Evolutionary conservation across 2,888 invertebrate genomes (phyloP).

Genomic region (Drosophila fungiperda): DNA sequence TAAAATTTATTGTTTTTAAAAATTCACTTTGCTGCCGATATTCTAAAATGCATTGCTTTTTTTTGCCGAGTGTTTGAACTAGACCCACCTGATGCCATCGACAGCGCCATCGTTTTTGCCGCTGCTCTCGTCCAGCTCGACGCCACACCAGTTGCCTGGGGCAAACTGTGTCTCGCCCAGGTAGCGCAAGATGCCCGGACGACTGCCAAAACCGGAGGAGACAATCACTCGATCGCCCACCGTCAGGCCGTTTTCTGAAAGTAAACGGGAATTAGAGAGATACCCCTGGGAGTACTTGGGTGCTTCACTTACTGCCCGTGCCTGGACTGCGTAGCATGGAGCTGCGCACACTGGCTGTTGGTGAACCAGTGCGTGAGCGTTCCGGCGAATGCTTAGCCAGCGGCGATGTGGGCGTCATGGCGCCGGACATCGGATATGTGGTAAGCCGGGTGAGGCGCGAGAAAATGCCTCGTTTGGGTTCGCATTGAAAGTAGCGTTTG

Average conservation of each 20-base stretch:
- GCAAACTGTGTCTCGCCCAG: constrained; percentile 96
- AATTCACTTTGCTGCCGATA: neutral
- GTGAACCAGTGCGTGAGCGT: constrained; percentile 83
- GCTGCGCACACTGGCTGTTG: constrained; percentile 83
- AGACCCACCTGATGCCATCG: constrained; percentile 92
- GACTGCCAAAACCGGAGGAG: constrained; percentile 93
- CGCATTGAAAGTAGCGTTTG: constrained; percentile 96
- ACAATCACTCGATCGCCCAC: constrained; percentile 97
- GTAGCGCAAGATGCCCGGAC: constrained; percentile 93
- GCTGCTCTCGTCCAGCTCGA: constrained; percentile 96
- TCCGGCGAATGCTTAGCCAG: constrained; percentile 81
- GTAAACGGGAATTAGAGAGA: neutral
- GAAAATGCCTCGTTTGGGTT: constrained; percentile 96
- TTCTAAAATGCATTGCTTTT: neutral
- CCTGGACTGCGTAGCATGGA: constrained; percentile 80
- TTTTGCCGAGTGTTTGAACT: neutral
- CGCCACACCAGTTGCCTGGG: constrained; percentile 97
- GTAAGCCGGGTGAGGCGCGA: constrained; percentile 95
- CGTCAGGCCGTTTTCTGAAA: constrained; percentile 88
- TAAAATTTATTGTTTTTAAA: too few relatives aligned
- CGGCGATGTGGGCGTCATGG: constrained; percentile 85
- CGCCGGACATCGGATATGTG: constrained; percentile 88
- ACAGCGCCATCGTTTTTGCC: constrained; percentile 99
- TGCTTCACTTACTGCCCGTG: constrained; percentile 78
- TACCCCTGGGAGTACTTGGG: neutral